Base-by-base conservation (phyloP, 1,140 invertebrate genomes). In the Drosophila kanapiae region DNA sequence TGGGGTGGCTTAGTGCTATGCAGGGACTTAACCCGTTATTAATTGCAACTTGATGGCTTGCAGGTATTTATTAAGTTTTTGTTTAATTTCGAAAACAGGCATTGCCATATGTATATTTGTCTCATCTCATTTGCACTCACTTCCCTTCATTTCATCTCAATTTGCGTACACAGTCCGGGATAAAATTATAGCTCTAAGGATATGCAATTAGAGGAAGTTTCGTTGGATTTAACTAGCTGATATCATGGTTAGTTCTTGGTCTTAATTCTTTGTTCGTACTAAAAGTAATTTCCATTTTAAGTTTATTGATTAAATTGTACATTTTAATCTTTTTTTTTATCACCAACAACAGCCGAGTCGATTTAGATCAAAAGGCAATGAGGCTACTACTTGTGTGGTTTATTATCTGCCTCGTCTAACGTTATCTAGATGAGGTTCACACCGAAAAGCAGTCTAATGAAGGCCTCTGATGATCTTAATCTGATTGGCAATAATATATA, bases 1-100 rank as follows among this genome's bases (percentile, higher is more conserved):
- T 68, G 40, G 23, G 51, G 40, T 60, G 23, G 45, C 48, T 71
- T 8, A 38, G 23, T n/a, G 1, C 9, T 8, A 16, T 43, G 53
- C n/a, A n/a, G 47, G 49, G 60, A 35, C 51, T 56, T 68, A 77
- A 70, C 69, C 77, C 82, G 61, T 88, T 90, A 90, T 88, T 85
- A 90, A 90, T 90, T 90, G 85, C 85, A 90, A 82, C 82, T 76
- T 63, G 48, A 79, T 80, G 53, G 82, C 85, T 79, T 61, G 53
- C 48, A 90, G 84, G 85, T 88, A 90, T 88, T 88, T 90, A 90
- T 60, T 72, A 72, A 72, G 69, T 72, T 72, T 72, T 72, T 72
- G 67, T 72, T 59, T 49, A 49, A 72, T 72, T 72, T 60, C 69
- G 71, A 72, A 60, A 72, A 60, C 69, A 49, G 43, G 43, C 67